These are phyloP conservation scores for Hippocampus comes DNA, from an alignment of 2,113 vertebrate genomes.

Conservation along the genomic window DNA sequence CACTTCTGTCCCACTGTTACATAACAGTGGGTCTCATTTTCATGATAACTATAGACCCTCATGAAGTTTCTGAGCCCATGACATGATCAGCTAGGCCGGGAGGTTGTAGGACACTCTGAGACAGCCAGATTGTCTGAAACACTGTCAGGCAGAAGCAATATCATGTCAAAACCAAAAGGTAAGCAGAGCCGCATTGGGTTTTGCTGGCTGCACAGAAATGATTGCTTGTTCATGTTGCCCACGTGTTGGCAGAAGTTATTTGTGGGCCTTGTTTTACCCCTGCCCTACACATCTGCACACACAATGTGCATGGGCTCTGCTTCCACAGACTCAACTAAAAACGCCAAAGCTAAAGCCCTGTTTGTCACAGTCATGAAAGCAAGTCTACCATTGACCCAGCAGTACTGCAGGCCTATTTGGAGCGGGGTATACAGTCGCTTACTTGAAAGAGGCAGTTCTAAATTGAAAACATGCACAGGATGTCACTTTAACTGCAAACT, in stretches of 20 bases:
- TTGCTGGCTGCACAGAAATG: not conserved
- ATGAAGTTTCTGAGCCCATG: not conserved
- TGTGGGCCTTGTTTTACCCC: not conserved
- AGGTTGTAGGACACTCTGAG: not conserved
- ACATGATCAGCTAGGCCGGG: not conserved
- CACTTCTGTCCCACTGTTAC: not conserved
- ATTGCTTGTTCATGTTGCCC: not conserved
- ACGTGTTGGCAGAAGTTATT: not conserved
- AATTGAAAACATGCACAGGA: too few species aligned
- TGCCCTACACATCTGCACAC: not conserved
- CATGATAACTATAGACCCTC: not conserved
- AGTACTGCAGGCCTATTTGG: not conserved
- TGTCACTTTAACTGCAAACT: not conserved
- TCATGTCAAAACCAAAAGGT: not conserved
- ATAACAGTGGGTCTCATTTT: not conserved
- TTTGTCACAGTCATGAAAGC: not conserved
- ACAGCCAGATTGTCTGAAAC: not conserved
- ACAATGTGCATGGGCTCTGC: not conserved
- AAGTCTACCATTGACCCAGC: constrained; percentile 50
- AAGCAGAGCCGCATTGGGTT: not conserved
- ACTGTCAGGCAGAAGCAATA: not conserved
- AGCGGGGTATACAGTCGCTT: not conserved
- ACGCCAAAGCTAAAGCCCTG: not conserved
- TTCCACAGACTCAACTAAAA: not conserved
- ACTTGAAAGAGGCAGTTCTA: not conserved